Evolutionary conservation across 2,888 invertebrate genomes (phyloP), one percentile per base, ranked within the genome.

Genomic region (Agrypnus murinus): DNA sequence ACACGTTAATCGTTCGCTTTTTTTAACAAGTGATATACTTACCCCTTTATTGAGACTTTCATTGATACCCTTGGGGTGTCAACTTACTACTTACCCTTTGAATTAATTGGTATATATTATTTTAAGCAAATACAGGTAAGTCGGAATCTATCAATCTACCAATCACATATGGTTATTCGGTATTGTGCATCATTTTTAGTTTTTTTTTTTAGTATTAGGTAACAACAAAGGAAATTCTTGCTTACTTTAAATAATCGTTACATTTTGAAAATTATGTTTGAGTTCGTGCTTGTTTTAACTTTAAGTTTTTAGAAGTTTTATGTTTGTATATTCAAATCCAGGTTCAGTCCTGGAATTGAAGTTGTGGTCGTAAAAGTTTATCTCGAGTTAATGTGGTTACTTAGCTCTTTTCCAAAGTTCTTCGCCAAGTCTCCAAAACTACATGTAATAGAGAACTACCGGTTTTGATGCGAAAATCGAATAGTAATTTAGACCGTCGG

Each of bases 1-100:
- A 71, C 65, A 62, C 60, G 65, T 64, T 71, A 74, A 74, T 72
- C 65, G 71, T 74, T 69, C 40, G 15, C 40, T 72, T 59, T 25
- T 72, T 71, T 65, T 43, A n/a, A 66, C 57, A 62, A 70, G 69
- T 72, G 72, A 53, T 12, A 64, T 60, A 34, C n/a, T n/a, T n/a
- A n/a, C 59, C 64, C 62, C 50, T 53, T 55, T 38, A 43, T 58
- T 50, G 38, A 14, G 9, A 38, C 34, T 63, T 50, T 38, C n/a
- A 15, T 10, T 15, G 38, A 32, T 36, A 12, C 45, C 25, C 50
- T 36, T 58, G 12, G 48, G 48, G 60, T n/a, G 45, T 31, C 38
- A 32, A 1, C 2, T 48, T 17, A 10, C 48, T 6, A 63, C 25
- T n/a, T 36, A 19, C 10, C 12, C 19, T 19, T 19, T 46, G 15